A percentile compares a stretch with the other conserved stretches of the same genome.
Conservation (phyloP, 2,888 invertebrate genomes). For the Unio delphinus region DNA sequence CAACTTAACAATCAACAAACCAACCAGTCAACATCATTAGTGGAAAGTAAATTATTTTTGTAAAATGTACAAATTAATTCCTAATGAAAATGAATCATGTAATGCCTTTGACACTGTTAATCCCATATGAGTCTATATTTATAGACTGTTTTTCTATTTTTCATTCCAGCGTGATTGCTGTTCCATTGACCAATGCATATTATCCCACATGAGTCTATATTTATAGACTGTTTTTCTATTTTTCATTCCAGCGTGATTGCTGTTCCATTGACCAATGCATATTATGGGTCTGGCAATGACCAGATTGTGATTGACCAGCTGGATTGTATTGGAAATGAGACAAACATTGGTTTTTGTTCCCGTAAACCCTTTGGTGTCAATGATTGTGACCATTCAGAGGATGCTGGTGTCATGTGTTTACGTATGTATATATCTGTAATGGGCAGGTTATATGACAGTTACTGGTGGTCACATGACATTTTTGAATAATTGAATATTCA, state of each 20-base stretch:
- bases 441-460: too few species aligned
- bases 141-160: background rate
- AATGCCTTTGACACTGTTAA: background rate
- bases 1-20: too few species aligned
- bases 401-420: slow-evolving; percentile 76
- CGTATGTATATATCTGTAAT: slow-evolving; percentile 15
- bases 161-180: slow-evolving; percentile 29
- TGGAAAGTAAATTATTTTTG: too few species aligned
- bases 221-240: background rate
- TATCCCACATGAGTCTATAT: slow-evolving; percentile 8
- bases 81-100: background rate
- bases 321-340: slow-evolving; percentile 77
- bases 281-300: slow-evolving; percentile 48
- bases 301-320: slow-evolving; percentile 60
- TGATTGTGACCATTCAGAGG: slow-evolving; percentile 83
- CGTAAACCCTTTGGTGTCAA: slow-evolving; percentile 80
- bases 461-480: too few species aligned
- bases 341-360: slow-evolving; percentile 76
- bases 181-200: slow-evolving; percentile 37
- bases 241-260: slow-evolving; percentile 27
- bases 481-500: too few species aligned
- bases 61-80: background rate
- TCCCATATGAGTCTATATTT: background rate
- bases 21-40: too few species aligned
- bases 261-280: slow-evolving; percentile 36